Evolutionary conservation across 2,797 vertebrate genomes (phyloP).

Genomic region (Oryzias sinensis): DNA sequence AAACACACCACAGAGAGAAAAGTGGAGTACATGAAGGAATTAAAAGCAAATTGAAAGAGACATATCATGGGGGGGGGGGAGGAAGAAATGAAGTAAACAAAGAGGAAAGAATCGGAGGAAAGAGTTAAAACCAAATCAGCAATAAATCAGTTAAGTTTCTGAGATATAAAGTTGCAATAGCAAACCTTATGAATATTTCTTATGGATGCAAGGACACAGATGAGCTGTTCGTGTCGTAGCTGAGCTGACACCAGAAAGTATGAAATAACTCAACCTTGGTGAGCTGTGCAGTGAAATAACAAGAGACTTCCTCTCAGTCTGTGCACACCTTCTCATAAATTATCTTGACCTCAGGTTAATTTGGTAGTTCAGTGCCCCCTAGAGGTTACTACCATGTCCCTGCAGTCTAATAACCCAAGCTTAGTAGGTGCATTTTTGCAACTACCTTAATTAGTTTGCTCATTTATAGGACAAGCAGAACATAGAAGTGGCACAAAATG

Average conservation of each 20-base stretch:
- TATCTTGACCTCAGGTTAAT: constrained; percentile 69
- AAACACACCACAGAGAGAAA: constrained; percentile 40
- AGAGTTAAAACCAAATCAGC: neutral
- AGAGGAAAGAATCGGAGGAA: constrained; percentile 15
- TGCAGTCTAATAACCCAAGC: constrained; percentile 55
- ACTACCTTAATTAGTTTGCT: constrained; percentile 52
- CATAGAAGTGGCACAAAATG: neutral
- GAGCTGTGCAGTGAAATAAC: constrained; percentile 39
- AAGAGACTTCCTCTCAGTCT: constrained; percentile 30
- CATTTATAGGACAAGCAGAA: constrained; percentile 21
- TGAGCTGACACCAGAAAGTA: constrained; percentile 19
- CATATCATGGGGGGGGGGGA: constrained; percentile 19
- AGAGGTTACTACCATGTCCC: constrained; percentile 67
- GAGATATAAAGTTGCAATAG: constrained; percentile 15
- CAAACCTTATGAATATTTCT: constrained; percentile 19
- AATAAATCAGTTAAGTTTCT: constrained; percentile 13
- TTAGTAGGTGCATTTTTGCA: constrained; percentile 38
- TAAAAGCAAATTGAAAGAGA: constrained; percentile 53
- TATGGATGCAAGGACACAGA: constrained; percentile 32
- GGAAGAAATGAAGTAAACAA: constrained; percentile 25
- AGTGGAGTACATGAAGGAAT: constrained; percentile 47
- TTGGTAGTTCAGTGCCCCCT: constrained; percentile 63
- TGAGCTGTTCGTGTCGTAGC: neutral
- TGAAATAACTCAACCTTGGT: constrained; percentile 37
- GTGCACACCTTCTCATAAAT: constrained; percentile 49